A percentile compares a stretch with the other conserved stretches of the same genome.
These are phyloP conservation scores for Turritopsis dohrnii DNA, from an alignment of 30 jellyfish, hydroid and myxozoan genomes.

Conservation along the genomic window DNA sequence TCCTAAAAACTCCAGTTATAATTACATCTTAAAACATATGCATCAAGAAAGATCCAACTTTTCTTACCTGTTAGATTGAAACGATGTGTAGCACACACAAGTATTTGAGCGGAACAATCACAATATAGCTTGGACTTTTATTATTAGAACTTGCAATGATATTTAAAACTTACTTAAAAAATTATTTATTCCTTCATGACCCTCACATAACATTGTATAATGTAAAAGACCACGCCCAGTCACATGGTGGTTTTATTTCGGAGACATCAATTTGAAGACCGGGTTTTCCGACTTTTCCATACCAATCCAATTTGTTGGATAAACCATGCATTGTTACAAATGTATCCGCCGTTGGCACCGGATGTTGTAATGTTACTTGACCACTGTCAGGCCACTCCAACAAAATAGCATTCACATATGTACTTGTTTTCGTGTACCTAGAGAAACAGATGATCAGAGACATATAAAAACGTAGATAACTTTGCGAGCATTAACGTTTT, in stretches of 20 bases:
- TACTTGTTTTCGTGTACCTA: constrained; percentile 34
- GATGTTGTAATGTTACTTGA: not conserved
- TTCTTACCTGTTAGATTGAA: too few species aligned
- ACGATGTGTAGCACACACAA: too few species aligned
- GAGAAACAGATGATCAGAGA: not conserved
- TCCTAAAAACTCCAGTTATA: too few species aligned
- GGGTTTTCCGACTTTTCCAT: constrained; percentile 16
- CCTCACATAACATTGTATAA: constrained; percentile 12
- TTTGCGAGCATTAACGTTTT: too few species aligned
- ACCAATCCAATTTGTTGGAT: constrained; percentile 9
- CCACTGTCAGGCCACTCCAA: constrained; percentile 42
- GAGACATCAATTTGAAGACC: constrained; percentile 47
- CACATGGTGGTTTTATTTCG: constrained; percentile 21
- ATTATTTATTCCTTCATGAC: not conserved
- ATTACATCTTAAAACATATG: too few species aligned
- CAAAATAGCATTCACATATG: constrained; percentile 25
- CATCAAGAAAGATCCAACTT: too few species aligned
- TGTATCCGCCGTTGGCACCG: constrained; percentile 24
- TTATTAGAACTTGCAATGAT: not conserved
- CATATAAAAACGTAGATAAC: not conserved
- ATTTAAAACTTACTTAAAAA: too few species aligned
- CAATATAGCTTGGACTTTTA: not conserved
- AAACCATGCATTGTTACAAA: constrained; percentile 30
- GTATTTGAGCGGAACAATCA: not conserved
- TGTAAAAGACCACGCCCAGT: constrained; percentile 42